Evolutionary conservation across 1,140 invertebrate species (phyloP).

Genomic region (Patella vulgata): DNA sequence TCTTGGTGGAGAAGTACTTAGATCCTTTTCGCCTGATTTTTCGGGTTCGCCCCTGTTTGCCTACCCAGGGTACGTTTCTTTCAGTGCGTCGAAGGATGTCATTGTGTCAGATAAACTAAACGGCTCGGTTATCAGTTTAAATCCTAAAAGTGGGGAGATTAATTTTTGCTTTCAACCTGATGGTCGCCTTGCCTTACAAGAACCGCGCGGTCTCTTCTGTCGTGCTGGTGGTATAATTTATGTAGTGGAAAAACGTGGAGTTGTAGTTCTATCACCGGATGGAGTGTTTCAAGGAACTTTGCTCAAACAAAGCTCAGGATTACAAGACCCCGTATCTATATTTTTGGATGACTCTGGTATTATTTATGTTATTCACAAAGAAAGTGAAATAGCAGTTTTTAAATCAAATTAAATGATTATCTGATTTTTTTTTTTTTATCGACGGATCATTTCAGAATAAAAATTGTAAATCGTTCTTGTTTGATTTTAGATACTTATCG

Average conservation of each 20-base stretch:
- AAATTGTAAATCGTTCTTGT: too few species aligned
- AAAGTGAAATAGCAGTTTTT: too few species aligned
- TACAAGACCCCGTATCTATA: too few species aligned
- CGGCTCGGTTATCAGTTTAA: background rate
- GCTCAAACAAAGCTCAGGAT: background rate
- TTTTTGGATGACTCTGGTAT: too few species aligned
- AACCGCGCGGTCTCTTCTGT: background rate
- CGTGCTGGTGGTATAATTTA: background rate
- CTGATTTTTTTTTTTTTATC: too few species aligned
- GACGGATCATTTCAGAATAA: too few species aligned
- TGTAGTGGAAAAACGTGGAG: background rate
- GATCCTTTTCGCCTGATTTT: background rate
- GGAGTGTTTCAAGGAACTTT: background rate
- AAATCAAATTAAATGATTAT: too few species aligned
- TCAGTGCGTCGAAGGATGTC: background rate
- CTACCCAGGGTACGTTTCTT: constrained; percentile 1
- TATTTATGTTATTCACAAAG: too few species aligned
- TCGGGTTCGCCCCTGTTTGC: background rate
- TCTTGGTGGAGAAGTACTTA: background rate
- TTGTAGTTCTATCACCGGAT: background rate
- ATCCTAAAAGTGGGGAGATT: background rate
- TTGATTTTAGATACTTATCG: too few species aligned
- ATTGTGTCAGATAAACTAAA: background rate
- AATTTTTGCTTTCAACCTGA: constrained; percentile 1
- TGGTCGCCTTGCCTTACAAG: background rate